A percentile compares a stretch with the other conserved stretches of the same genome.
Evolutionary conservation across 2,797 vertebrate genomes (phyloP).

Genomic region (Halcyon chelicuti): DNA sequence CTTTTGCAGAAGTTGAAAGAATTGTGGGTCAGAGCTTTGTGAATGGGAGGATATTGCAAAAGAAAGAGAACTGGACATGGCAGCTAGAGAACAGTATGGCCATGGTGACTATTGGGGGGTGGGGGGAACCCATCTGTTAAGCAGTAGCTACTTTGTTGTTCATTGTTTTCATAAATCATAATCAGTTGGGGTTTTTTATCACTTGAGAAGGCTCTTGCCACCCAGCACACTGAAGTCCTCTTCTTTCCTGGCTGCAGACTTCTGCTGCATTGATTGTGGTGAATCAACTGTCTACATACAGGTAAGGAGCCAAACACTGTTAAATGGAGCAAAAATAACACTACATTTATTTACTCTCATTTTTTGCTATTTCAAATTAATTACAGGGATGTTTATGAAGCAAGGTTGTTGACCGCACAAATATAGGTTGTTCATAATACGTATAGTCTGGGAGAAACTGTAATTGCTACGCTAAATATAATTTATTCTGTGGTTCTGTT

Average conservation of each 20-base stretch:
- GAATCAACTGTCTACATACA: not conserved
- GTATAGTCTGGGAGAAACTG: conserved; percentile 24
- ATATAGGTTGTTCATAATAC: not conserved
- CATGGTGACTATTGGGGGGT: not conserved
- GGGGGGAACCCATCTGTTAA: not conserved
- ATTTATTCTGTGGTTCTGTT: conserved; percentile 61
- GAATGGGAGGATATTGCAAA: not conserved
- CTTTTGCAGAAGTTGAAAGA: not conserved
- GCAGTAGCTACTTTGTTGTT: not conserved
- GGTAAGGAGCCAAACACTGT: not conserved
- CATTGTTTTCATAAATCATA: not conserved
- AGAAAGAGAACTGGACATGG: not conserved
- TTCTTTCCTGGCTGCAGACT: not conserved
- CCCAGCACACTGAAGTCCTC: not conserved
- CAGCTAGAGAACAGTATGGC: not conserved
- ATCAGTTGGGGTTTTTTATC: not conserved
- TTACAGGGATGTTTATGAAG: conserved; percentile 25
- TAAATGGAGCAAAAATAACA: conserved; percentile 1
- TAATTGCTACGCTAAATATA: conserved; percentile 47
- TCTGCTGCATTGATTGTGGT: not conserved
- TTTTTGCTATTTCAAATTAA: conserved; percentile 61
- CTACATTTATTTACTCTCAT: not conserved
- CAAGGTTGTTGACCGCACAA: conserved; percentile 30
- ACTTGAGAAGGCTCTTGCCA: not conserved
- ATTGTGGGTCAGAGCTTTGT: not conserved